Evolutionary conservation across 2,888 invertebrate genomes (phyloP).

Genomic region (Cataglyphis cursor): DNA sequence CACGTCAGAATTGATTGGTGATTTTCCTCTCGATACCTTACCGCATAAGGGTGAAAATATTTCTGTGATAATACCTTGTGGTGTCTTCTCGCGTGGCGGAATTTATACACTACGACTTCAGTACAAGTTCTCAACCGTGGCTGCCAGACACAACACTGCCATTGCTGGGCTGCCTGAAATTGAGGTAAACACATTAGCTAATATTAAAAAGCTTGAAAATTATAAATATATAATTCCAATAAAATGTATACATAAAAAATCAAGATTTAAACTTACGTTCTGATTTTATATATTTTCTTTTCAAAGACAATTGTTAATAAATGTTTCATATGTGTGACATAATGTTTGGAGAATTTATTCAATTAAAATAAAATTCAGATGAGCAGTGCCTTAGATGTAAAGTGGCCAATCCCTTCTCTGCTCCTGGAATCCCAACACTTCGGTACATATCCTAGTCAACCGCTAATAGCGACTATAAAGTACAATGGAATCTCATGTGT

Average conservation of each 20-base stretch:
- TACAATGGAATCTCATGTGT: constrained; percentile 92
- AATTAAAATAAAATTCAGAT: constrained; percentile 70
- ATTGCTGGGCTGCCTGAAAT: constrained; percentile 69
- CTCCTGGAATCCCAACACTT: constrained; percentile 92
- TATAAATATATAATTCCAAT: not conserved
- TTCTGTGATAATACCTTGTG: constrained; percentile 89
- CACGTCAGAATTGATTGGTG: constrained; percentile 84
- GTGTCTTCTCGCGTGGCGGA: constrained; percentile 92
- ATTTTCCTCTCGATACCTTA: constrained; percentile 79
- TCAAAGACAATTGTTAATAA: not conserved
- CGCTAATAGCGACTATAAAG: constrained; percentile 92
- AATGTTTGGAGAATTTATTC: not conserved
- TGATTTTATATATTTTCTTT: not conserved
- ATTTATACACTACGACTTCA: constrained; percentile 88
- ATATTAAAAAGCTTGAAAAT: not conserved
- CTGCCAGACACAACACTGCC: constrained; percentile 77
- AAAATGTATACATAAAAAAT: not conserved
- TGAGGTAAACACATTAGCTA: constrained; percentile 72
- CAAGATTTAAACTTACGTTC: not conserved
- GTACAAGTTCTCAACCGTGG: constrained; percentile 76
- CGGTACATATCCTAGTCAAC: constrained; percentile 92
- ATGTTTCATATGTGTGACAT: not conserved
- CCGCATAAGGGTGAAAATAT: constrained; percentile 79
- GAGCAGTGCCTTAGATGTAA: constrained; percentile 90
- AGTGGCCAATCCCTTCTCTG: constrained; percentile 93